Evolutionary conservation across 2,113 vertebrate genomes (phyloP), one percentile per base, ranked within the genome.

Genomic region (Chaetorhynchus papuensis): DNA sequence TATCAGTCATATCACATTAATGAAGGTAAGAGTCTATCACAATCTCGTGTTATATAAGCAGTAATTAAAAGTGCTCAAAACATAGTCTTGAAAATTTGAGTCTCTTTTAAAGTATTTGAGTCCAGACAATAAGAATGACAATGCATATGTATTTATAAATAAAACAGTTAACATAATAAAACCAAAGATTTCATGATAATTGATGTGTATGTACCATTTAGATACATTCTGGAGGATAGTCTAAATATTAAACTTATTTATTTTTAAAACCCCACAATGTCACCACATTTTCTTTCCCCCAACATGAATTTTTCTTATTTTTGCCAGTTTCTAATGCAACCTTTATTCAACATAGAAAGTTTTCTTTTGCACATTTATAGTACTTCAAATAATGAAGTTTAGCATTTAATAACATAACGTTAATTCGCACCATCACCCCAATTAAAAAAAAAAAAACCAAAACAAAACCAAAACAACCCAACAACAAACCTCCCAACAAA

Each of bases 401-500:
- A 65, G 1, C 14, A 27, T 64, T 35, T 11, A 27, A 30, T 44
- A 1, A 23, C 66, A 45, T 9, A 24, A 5, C 17, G 49, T 28
- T 60, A 72, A 54, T 87, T 56, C 77, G 13, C 16, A 78, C 7
- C 4, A 49, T 2, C 10, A 49, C 3, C 1, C 6, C 2, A 26
- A 26, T 2, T 3, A 19, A 63, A 45, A 70, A 39, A 11, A 4
- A 35, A 13, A 6, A 7, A 7, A 39, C 39, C 39, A 39, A 33
- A 17, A 8, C 6, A 9, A 35, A 33, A 23, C 5, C 5, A 27
- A 31, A 49, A 41, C 2, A 47, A 57, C 1, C 3, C 14, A 76
- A 26, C 3, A 53, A n/a, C 5, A 76, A 76, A 3, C 2, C 0
- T 7, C 2, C 4, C 15, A 27, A 20, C 1, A 75, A 71, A 56